Base-by-base conservation (phyloP, 2,797 vertebrate species). In the Picus viridis region DNA sequence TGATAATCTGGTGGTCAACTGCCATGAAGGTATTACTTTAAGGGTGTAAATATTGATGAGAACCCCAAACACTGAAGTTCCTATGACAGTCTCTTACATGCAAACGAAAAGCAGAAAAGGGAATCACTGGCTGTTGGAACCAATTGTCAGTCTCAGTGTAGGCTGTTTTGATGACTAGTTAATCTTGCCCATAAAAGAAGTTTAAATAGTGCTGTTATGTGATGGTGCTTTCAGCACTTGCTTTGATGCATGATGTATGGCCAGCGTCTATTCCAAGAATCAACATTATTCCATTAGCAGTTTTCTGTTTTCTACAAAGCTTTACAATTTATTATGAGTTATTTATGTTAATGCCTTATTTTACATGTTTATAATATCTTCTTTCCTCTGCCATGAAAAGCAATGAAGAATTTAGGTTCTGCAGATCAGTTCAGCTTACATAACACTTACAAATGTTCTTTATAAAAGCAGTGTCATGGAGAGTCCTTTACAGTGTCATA, bases 291-390 rank as follows among this genome's bases (percentile, higher is more conserved):
- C 93, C 93, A 93, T 96, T 96, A 97, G 88, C 75, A 89, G 47
- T 90, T 94, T 95, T 90, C 89, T 88, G 79, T 95, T 96, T 96
- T 92, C 93, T 96, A 91, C 86, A 90, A 96, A 96, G 87, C 71
- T 73, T 83, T 94, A 91, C 54, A 91, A 96, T 96, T 97, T 97
- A 97, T 97, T 97, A 95, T 6, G 71, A 56, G 91, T 84, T 92
- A 96, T 96, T 97, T 97, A 97, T 95, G 87, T 94, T 96, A 97
- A 96, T 93, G 81, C 83, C 86, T 93, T 96, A 91, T 95, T 97
- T 97, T 97, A 95, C 69, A 29, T 96, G 95, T 95, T 95, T 97
- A 93, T 72, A 96, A 83, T 93, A 86, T 92, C 89, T 84, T 96
- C 74, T 95, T 97, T 86, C 77, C 45, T 86, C 63, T 85, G 43